Conservation (phyloP, 2,797 vertebrate species). For the Hypotaenidia okinawae region DNA sequence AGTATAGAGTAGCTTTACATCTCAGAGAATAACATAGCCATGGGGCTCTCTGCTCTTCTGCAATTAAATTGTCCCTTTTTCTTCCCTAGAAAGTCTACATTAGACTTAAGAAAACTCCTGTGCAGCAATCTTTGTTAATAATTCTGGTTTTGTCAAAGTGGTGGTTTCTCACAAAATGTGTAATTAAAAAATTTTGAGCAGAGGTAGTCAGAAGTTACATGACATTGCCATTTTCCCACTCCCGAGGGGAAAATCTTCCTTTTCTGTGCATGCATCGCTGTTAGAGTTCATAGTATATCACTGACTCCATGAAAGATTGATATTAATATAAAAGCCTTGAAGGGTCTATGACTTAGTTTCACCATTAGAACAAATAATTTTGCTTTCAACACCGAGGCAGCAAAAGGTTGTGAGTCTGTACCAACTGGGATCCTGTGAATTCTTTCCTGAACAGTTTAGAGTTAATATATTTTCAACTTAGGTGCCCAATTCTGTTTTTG, state of each 20-base stretch:
- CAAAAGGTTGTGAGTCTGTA: neutral
- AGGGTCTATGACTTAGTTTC: neutral
- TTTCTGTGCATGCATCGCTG: neutral
- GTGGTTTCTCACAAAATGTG: neutral
- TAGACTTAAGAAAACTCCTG: neutral
- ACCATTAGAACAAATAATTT: neutral
- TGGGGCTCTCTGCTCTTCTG: neutral
- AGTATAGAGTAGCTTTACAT: neutral
- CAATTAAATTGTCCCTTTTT: neutral
- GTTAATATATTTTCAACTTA: neutral
- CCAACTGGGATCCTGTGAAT: neutral
- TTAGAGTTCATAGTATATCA: neutral
- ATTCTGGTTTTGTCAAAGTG: neutral
- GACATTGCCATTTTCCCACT: neutral
- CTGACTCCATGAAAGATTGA: neutral
- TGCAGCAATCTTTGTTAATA: neutral
- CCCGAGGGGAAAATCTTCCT: neutral
- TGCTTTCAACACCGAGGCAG: neutral
- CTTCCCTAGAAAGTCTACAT: neutral
- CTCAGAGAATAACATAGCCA: neutral
- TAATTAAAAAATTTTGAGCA: neutral
- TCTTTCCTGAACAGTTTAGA: neutral
- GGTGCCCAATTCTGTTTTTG: fast-evolving
- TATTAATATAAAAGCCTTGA: neutral
- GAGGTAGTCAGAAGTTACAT: neutral